Evolutionary conservation across 2,797 vertebrate genomes (phyloP), one percentile per base, ranked within the genome.

Genomic region (Dryobates pubescens): DNA sequence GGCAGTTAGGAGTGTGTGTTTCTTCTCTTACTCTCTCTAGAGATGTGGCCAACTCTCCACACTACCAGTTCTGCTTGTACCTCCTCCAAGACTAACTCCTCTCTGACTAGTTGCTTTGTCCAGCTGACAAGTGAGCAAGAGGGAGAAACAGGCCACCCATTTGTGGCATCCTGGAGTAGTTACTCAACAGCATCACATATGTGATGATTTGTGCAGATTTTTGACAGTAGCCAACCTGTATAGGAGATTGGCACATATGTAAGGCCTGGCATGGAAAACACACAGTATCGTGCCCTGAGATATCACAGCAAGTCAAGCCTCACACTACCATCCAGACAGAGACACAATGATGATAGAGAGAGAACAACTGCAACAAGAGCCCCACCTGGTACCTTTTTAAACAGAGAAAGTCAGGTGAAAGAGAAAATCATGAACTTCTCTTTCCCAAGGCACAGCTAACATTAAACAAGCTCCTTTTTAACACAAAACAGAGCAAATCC

Each of bases 181-280:
- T 34, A 81, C 51, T 69, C 53, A 30, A 9, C 5, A 51, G 32
- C 41, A 90, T 56, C n/a, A 17, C 43, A 38, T 38, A 38, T 38
- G 38, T 38, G 38, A 38, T 38, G 38, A 13, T 13, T 38, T 38
- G 38, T 38, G 38, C 38, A 57, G 24, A 23, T 80, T 82, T 82
- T 58, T 65, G 11, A 32, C 34, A 91, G 64, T 17, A 87, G 74
- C 34, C 75, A 86, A 86, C 41, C 76, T 61, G 59, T 9, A 27
- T 0, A 54, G 36, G 61, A 80, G 17, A 84, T 2, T 14, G 5
- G n/a, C 16, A 54, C 6, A 0, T 71, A 58, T 34, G 1, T 7
- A 34, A 24, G 38, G 32, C 32, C 2, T 2, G 0, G n/a, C 47
- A 73, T 2, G 10, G 73, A 64, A 71, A 75, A 19, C 24, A 27